Percentiles rank a stretch among this genome's conserved stretches.
phyloP scores from a whole-genome alignment of 2,797 vertebrate genomes.

The Acomys russatus region DNA sequence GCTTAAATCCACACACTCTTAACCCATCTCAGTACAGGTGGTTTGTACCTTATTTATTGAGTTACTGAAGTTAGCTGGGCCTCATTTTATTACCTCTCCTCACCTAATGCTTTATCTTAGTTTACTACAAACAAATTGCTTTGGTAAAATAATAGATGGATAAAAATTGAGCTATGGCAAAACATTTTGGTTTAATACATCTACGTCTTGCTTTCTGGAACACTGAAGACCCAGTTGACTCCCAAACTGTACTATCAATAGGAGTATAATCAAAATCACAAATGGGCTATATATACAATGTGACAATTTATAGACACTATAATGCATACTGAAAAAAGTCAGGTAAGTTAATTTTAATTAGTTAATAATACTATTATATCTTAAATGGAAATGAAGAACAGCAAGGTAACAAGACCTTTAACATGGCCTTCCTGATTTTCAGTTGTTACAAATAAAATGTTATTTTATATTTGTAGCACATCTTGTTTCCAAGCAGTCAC shows the following conservation, averaged over 20 bases:
- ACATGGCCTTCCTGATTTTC: background rate
- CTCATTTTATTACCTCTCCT: background rate
- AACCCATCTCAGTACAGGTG: background rate
- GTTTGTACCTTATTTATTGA: background rate
- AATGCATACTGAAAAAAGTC: background rate
- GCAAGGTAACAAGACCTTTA: background rate
- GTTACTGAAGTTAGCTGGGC: background rate
- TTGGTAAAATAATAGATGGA: background rate
- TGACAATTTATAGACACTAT: constrained; percentile 19
- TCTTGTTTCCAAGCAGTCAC: background rate
- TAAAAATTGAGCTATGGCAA: background rate
- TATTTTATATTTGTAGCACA: background rate
- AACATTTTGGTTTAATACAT: background rate
- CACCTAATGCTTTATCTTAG: constrained; percentile 32
- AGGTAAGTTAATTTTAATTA: constrained; percentile 30
- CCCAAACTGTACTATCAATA: background rate
- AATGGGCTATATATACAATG: background rate
- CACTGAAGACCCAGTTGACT: background rate
- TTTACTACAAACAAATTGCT: background rate
- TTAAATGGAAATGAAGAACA: background rate
- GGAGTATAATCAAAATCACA: background rate
- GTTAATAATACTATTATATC: constrained; percentile 20
- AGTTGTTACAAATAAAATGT: constrained; percentile 6
- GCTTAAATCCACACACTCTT: background rate
- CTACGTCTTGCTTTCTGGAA: background rate